phyloP scores from a whole-genome alignment of 1,140 invertebrate species.

The Latrodectus geometricus region DNA sequence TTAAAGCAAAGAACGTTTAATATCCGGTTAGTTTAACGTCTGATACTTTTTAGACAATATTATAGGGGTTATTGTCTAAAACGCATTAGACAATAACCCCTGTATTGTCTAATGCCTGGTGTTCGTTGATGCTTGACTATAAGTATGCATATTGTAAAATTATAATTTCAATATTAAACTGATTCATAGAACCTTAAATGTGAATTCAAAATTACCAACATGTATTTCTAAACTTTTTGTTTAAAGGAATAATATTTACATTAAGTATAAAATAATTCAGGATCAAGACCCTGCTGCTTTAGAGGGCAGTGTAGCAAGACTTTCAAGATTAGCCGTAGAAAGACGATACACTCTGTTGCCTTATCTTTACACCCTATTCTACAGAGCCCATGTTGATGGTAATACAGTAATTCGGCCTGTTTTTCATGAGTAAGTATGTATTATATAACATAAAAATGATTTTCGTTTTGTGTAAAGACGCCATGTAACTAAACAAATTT shows the following conservation, averaged over 20 bases:
- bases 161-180: no score
- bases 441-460: not conserved
- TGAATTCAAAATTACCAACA: not conserved
- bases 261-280: constrained; percentile 1
- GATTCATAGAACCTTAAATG: no score
- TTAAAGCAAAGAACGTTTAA: no score
- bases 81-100: no score
- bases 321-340: constrained; percentile 65
- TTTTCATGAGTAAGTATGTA: constrained; percentile 66
- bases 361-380: constrained; percentile 71
- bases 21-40: no score
- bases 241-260: constrained; percentile 59
- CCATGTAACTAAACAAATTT: not conserved
- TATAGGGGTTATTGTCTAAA: no score
- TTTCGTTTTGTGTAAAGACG: not conserved
- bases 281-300: constrained; percentile 44
- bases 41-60: no score
- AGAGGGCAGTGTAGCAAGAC: constrained; percentile 10
- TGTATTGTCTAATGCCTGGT: no score
- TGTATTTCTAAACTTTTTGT: not conserved
- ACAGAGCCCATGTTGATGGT: constrained; percentile 66
- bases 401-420: constrained; percentile 69
- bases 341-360: constrained; percentile 71
- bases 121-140: no score
- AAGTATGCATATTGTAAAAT: no score